Evolutionary conservation across 2,797 vertebrate genomes (phyloP).

Genomic region (Sparus aurata): DNA sequence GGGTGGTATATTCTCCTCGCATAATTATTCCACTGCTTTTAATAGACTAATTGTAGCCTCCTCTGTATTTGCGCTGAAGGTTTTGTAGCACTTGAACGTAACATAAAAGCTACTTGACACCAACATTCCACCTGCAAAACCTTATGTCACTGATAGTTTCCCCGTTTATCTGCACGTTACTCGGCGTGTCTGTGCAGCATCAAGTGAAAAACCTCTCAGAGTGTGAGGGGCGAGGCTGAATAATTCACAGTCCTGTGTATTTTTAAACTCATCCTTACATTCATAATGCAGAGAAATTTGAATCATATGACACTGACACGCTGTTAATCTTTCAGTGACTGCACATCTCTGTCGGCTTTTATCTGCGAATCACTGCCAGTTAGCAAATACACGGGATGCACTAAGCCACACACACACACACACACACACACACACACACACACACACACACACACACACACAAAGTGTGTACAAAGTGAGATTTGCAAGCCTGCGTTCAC

Average conservation of each 20-base stretch:
- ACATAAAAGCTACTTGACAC: constrained; percentile 29
- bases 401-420: neutral
- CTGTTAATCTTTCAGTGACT: constrained; percentile 80
- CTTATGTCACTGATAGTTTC: constrained; percentile 29
- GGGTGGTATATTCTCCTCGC: constrained; percentile 50
- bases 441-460: neutral
- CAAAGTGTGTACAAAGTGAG: constrained; percentile 39
- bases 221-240: constrained; percentile 69
- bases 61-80: neutral
- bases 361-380: constrained; percentile 62
- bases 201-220: constrained; percentile 54
- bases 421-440: neutral
- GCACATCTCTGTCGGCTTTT: constrained; percentile 63
- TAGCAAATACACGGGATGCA: constrained; percentile 56
- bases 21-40: constrained; percentile 47
- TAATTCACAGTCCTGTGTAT: constrained; percentile 84
- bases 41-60: constrained; percentile 52
- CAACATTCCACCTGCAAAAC: constrained; percentile 20
- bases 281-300: constrained; percentile 82
- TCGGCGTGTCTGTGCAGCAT: constrained; percentile 43
- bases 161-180: constrained; percentile 42
- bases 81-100: constrained; percentile 11
- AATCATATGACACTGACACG: constrained; percentile 79
- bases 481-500: constrained; percentile 42
- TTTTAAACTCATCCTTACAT: constrained; percentile 85